phyloP scores from a whole-genome alignment of 53 echinoderm and acorn worm genomes.

The Paracentrotus lividus region DNA sequence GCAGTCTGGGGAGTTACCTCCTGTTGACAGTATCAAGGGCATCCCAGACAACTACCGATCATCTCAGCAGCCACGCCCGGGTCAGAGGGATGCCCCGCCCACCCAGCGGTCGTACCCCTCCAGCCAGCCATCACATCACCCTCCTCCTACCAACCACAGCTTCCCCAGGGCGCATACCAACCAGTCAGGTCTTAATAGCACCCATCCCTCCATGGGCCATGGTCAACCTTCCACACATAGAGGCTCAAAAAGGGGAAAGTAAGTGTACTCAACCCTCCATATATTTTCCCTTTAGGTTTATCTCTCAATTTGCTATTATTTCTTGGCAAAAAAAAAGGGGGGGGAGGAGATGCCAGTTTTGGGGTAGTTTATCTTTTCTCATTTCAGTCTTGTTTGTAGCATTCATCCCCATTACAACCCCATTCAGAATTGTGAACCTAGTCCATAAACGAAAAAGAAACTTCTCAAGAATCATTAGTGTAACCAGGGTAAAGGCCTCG shows the following conservation, averaged over 20 bases:
- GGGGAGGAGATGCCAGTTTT: too few relatives aligned
- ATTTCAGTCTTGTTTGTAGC: too few relatives aligned
- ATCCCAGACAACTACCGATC: slow-evolving; percentile 89
- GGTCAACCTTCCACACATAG: slow-evolving; percentile 62
- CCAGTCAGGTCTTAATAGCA: slow-evolving; percentile 47
- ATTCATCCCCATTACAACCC: too few relatives aligned
- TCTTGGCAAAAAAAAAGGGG: too few relatives aligned
- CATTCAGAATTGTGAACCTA: too few relatives aligned
- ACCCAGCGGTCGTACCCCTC: slow-evolving; percentile 73
- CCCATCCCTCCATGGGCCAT: slow-evolving; percentile 31
- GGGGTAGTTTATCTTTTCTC: too few relatives aligned
- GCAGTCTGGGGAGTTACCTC: slow-evolving; percentile 86
- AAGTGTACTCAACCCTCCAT: too few relatives aligned
- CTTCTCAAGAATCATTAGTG: too few relatives aligned
- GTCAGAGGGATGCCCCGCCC: slow-evolving; percentile 68
- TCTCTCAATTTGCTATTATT: too few relatives aligned
- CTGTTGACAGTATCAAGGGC: slow-evolving; percentile 94
- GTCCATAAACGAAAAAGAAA: too few relatives aligned
- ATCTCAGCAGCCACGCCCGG: slow-evolving; percentile 57
- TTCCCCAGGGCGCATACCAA: slow-evolving; percentile 65
- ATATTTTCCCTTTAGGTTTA: too few relatives aligned
- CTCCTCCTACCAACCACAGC: slow-evolving; percentile 76
- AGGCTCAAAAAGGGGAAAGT: slow-evolving; percentile 72
- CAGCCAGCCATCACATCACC: slow-evolving; percentile 65
- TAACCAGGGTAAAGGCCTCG: too few relatives aligned